Evolutionary conservation across 1,140 invertebrate genomes (phyloP), one percentile per base, ranked within the genome.

Genomic region (Sitodiplosis mosellana): DNA sequence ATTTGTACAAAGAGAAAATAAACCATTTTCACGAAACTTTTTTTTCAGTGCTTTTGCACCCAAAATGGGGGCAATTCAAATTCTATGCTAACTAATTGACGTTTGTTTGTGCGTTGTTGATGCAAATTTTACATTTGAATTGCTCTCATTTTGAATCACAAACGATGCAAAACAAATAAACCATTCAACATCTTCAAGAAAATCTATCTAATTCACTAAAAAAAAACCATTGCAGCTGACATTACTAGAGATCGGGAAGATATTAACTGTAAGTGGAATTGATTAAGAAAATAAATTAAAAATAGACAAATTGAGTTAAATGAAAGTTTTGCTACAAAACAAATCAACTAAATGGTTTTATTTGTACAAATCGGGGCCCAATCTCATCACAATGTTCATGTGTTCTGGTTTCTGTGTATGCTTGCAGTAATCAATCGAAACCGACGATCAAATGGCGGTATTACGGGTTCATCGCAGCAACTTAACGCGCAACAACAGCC

Each of bases 391-490:
- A n/a, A n/a, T n/a, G n/a, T n/a, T n/a, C n/a, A n/a, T n/a, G n/a
- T n/a, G n/a, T n/a, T n/a, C n/a, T n/a, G n/a, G n/a, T n/a, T n/a
- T 17, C 4, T 12, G 18, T 41, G 7, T 45, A 19, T 49, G 33
- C 59, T 53, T 68, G 42, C 65, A 78, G 76, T 78, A 59, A 74
- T 78, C 56, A 78, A 78, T 58, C 70, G 81, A 51, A 85, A 85
- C 63, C 78, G 80, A 58, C 71, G 80, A 49, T 82, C 72, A 58
- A 79, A 74, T 54, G 76, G 76, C 52, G 75, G 76, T 37, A 77
- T 73, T 52, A 71, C 73, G 1, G 71, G 71, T 52, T 69, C 72
- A 45, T 76, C 70, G 54, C 70, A 71, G 56, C 71, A 82, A 56
- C 71, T 76, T 64, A 80, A 78, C 59, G 76, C 75, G 4, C 75